Percentiles rank a stretch among this genome's conserved stretches.
Evolutionary conservation across 2,888 invertebrate genomes (phyloP).

Genomic region (Trichopria drosophilae): DNA sequence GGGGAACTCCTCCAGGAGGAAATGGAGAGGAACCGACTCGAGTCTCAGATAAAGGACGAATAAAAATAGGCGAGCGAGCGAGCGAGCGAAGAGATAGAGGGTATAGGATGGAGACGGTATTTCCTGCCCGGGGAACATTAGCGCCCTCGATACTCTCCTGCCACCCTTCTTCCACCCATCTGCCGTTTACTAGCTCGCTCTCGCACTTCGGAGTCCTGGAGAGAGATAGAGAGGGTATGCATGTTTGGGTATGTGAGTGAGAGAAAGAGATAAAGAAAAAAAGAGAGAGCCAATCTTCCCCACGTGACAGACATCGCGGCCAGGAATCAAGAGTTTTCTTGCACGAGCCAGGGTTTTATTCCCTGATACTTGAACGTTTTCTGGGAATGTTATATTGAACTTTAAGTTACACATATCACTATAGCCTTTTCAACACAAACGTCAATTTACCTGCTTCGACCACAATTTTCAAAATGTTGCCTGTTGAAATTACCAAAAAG

Average conservation of each 20-base stretch:
- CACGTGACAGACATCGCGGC: constrained; percentile 22
- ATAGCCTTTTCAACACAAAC: no score
- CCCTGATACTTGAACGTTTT: no score
- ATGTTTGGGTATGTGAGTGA: no score
- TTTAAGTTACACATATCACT: no score
- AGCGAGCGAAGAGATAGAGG: constrained; percentile 48
- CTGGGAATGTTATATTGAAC: no score
- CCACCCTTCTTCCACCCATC: constrained; percentile 16
- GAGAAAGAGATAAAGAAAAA: no score
- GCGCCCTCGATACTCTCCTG: constrained; percentile 54
- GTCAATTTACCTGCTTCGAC: no score
- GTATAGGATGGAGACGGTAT: constrained; percentile 56
- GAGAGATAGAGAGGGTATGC: no score
- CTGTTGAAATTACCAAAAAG: no score
- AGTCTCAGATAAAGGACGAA: constrained; percentile 59
- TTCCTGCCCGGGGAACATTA: constrained; percentile 59
- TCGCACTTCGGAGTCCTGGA: no score
- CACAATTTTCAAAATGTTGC: no score
- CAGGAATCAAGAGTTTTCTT: constrained; percentile 25
- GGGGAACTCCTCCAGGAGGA: constrained; percentile 55
- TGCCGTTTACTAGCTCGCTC: constrained; percentile 10
- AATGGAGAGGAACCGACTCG: constrained; percentile 59
- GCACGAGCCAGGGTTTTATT: no score
- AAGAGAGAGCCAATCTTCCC: constrained; percentile 1
- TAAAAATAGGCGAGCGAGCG: constrained; percentile 57